Percentiles rank a stretch among this genome's conserved stretches.
These are phyloP conservation scores for Elegia similella DNA, from an alignment of 2,888 invertebrate species.

Conservation along the genomic window DNA sequence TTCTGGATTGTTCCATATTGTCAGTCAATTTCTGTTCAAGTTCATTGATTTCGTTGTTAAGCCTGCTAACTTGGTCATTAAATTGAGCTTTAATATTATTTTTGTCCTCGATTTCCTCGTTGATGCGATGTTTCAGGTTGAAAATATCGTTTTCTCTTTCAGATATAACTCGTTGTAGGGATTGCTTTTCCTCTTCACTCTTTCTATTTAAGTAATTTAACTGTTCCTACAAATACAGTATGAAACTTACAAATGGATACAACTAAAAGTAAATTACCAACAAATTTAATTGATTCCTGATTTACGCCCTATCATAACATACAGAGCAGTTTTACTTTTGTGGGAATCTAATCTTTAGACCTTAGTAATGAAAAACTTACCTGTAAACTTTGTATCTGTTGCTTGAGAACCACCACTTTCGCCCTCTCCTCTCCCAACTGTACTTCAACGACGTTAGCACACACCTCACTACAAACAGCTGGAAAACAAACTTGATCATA, in stretches of 20 bases:
- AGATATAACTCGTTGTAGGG: conserved; percentile 41
- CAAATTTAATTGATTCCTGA: too few species aligned
- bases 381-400: conserved; percentile 60
- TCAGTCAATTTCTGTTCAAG: conserved; percentile 58
- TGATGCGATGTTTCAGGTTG: conserved; percentile 58
- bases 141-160: conserved; percentile 56
- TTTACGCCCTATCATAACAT: too few species aligned
- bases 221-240: conserved; percentile 41
- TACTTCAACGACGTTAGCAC: conserved; percentile 70
- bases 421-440: conserved; percentile 69
- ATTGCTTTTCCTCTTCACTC: conserved; percentile 44
- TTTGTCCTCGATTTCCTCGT: conserved; percentile 62
- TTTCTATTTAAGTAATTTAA: conserved; percentile 43
- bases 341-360: too few species aligned
- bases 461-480: conserved; percentile 69
- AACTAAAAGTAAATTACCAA: too few species aligned
- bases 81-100: conserved; percentile 48
- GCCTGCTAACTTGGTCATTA: conserved; percentile 53
- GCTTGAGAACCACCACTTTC: conserved; percentile 55
- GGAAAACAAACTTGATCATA: conserved; percentile 26
- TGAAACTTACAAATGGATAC: too few species aligned
- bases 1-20: conserved; percentile 45
- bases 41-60: conserved; percentile 63
- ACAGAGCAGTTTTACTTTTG: too few species aligned
- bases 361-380: conserved; percentile 33